Conservation (phyloP, 2,888 invertebrate genomes). For the Abrostola triplasia region DNA sequence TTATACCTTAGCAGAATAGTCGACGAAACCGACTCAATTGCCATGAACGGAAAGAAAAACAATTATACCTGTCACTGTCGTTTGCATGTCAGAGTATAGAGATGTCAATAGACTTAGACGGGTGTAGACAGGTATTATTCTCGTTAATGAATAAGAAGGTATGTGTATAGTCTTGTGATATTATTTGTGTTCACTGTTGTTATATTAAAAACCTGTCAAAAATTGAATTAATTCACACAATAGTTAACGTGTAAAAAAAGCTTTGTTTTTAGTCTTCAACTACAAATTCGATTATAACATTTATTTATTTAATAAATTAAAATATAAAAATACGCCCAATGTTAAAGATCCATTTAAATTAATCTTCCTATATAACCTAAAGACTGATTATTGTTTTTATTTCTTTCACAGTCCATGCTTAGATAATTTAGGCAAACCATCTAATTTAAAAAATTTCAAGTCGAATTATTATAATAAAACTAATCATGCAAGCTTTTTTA, state of each 20-base stretch:
- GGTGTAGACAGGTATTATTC: no score
- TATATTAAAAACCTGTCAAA: conserved; percentile 14
- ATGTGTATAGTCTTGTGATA: conserved; percentile 35
- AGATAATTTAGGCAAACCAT: conserved; percentile 21
- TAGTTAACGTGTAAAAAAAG: background rate
- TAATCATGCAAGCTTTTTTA: conserved; percentile 5
- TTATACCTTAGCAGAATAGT: no score
- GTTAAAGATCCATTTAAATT: conserved; percentile 25
- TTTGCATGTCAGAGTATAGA: no score
- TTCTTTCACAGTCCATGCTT: conserved; percentile 37
- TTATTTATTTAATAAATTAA: conserved; percentile 3
- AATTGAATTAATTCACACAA: background rate
- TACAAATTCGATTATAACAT: background rate
- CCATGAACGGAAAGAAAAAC: no score
- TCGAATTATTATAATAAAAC: background rate
- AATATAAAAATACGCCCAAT: conserved; percentile 12
- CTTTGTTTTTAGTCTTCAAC: conserved; percentile 1
- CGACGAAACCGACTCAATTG: no score
- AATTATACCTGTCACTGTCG: no score
- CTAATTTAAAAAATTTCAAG: conserved; percentile 15
- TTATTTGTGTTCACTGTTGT: conserved; percentile 41
- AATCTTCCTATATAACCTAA: conserved; percentile 63
- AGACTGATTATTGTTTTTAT: conserved; percentile 63
- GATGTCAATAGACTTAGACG: no score
- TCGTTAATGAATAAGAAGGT: background rate